Evolutionary conservation across 2,113 vertebrate genomes (phyloP).

Genomic region (Cinclus mexicanus): DNA sequence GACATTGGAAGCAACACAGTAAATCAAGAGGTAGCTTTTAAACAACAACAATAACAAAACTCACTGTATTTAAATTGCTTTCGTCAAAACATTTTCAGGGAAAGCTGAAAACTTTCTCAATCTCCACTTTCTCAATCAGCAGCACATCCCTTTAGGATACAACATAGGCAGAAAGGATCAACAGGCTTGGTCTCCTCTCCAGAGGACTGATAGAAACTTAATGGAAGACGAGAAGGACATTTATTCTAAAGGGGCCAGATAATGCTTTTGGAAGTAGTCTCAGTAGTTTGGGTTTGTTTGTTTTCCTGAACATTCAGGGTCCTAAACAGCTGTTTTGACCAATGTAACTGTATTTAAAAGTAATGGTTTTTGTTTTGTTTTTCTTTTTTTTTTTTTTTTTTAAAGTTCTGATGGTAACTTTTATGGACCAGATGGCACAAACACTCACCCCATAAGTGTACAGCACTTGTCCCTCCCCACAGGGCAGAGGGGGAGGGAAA

Average conservation of each 20-base stretch:
- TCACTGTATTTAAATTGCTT: background rate
- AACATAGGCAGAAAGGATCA: background rate
- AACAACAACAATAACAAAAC: background rate
- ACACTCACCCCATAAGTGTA: background rate
- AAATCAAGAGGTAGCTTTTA: background rate
- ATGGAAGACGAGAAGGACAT: background rate
- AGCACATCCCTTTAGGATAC: background rate
- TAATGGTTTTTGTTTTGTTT: background rate
- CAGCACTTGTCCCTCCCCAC: background rate
- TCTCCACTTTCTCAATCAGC: background rate
- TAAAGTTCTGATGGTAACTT: background rate
- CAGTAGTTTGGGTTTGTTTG: background rate
- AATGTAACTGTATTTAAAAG: background rate
- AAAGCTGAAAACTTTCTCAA: background rate
- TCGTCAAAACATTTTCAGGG: constrained; percentile 39
- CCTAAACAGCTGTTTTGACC: background rate
- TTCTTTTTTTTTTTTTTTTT: background rate
- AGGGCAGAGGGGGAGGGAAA: background rate
- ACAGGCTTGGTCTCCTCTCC: background rate
- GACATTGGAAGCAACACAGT: background rate
- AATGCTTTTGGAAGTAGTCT: background rate
- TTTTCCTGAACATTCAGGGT: background rate
- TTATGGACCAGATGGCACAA: background rate
- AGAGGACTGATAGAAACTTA: background rate
- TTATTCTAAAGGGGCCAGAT: background rate